A percentile compares a stretch with the other conserved stretches of the same genome.
These are phyloP conservation scores for Volucella inanis DNA, from an alignment of 2,888 invertebrate species.

Conservation along the genomic window DNA sequence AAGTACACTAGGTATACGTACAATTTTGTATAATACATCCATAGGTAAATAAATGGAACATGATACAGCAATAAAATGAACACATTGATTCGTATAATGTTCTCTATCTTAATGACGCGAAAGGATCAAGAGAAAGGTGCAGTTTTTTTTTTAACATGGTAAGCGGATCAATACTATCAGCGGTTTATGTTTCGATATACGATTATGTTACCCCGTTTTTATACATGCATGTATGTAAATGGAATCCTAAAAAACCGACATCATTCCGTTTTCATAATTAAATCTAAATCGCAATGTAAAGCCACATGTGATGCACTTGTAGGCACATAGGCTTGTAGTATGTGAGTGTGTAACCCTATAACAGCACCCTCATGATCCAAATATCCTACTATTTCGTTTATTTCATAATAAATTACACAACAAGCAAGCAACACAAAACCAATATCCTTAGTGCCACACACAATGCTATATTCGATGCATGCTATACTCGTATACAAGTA, in stretches of 20 bases:
- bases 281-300: constrained; percentile 22
- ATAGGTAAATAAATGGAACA: no score
- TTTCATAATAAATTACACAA: constrained; percentile 60
- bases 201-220: no score
- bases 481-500: neutral
- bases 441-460: constrained; percentile 32
- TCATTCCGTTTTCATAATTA: constrained; percentile 29
- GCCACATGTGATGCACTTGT: constrained; percentile 9
- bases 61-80: no score
- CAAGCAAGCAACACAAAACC: constrained; percentile 34
- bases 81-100: no score
- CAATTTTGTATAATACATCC: no score
- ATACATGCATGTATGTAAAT: neutral
- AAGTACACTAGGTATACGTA: no score
- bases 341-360: constrained; percentile 17
- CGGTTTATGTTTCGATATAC: no score
- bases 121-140: no score
- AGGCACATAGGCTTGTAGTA: neutral
- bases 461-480: neutral
- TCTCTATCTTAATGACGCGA: no score
- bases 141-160: no score
- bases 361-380: constrained; percentile 40
- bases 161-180: no score
- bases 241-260: neutral
- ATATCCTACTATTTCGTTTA: constrained; percentile 58